Evolutionary conservation across 2,797 vertebrate species (phyloP).

Genomic region (Sebastes umbrosus): DNA sequence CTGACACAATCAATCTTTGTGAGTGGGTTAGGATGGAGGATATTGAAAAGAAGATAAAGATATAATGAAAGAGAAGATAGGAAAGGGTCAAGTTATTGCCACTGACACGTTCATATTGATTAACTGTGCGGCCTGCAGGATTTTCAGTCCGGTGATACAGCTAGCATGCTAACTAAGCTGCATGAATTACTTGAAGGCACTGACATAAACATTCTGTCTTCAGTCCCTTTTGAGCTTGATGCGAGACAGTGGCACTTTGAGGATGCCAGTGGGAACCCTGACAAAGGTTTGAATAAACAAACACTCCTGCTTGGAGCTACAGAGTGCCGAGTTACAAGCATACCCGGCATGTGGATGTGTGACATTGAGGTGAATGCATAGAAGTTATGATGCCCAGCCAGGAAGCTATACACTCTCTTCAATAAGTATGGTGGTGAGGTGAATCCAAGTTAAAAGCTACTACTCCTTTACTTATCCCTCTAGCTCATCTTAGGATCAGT

Average conservation of each 20-base stretch:
- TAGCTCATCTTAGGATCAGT: not conserved
- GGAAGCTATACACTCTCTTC: not conserved
- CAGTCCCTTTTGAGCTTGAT: slow-evolving; percentile 63
- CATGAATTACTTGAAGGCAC: slow-evolving; percentile 61
- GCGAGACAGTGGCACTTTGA: slow-evolving; percentile 62
- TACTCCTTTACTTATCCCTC: not conserved
- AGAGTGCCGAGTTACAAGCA: slow-evolving; percentile 18
- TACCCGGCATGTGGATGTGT: slow-evolving; percentile 23
- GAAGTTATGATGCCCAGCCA: not conserved
- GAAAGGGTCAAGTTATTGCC: slow-evolving; percentile 11
- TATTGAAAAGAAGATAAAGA: not conserved
- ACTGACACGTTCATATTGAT: slow-evolving; percentile 23
- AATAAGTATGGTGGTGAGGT: not conserved
- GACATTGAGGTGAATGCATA: slow-evolving; percentile 11
- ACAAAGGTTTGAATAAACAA: slow-evolving; percentile 60
- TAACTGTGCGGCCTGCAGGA: slow-evolving; percentile 22
- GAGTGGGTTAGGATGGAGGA: not conserved
- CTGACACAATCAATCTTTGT: not conserved
- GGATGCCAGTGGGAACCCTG: slow-evolving; percentile 58
- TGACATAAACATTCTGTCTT: slow-evolving; percentile 68
- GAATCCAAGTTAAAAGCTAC: not conserved
- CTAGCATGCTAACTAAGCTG: slow-evolving; percentile 37
- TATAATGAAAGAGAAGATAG: slow-evolving; percentile 8
- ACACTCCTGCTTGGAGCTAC: slow-evolving; percentile 35
- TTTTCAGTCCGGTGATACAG: slow-evolving; percentile 13